Evolutionary conservation across 1,140 invertebrate species (phyloP).

Genomic region (Drosophila serrata): DNA sequence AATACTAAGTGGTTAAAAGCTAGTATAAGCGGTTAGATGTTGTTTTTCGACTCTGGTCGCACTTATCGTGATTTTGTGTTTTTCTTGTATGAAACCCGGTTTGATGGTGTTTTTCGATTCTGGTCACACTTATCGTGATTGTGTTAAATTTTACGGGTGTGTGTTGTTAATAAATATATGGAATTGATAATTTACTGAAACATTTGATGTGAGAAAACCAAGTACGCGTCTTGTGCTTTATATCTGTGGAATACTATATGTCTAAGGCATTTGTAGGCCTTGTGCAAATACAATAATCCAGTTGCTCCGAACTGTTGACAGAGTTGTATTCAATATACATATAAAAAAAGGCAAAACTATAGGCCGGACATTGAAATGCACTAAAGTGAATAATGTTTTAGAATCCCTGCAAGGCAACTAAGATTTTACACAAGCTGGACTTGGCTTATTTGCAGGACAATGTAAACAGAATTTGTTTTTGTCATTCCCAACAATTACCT

Average conservation of each 20-base stretch:
- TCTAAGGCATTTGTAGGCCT: background rate
- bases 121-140: slow-evolving; percentile 10
- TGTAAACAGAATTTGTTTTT: slow-evolving; percentile 6
- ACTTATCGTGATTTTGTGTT: slow-evolving; percentile 11
- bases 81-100: too few species aligned
- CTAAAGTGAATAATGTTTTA: slow-evolving; percentile 12
- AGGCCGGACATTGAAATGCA: slow-evolving; percentile 11
- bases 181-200: slow-evolving; percentile 14
- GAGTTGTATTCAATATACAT: slow-evolving; percentile 10
- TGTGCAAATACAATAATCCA: background rate
- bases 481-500: slow-evolving; percentile 6
- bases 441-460: background rate
- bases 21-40: background rate
- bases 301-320: slow-evolving; percentile 18
- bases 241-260: too few species aligned
- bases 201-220: slow-evolving; percentile 11
- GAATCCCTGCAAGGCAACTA: background rate
- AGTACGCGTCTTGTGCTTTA: background rate
- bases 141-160: slow-evolving; percentile 13
- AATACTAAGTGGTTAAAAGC: background rate
- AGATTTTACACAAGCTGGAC: background rate
- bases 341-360: slow-evolving; percentile 1
- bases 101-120: too few species aligned
- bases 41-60: background rate
- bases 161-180: slow-evolving; percentile 22